Conservation (phyloP, 2,888 invertebrate genomes). For the Dolomedes plantarius region DNA sequence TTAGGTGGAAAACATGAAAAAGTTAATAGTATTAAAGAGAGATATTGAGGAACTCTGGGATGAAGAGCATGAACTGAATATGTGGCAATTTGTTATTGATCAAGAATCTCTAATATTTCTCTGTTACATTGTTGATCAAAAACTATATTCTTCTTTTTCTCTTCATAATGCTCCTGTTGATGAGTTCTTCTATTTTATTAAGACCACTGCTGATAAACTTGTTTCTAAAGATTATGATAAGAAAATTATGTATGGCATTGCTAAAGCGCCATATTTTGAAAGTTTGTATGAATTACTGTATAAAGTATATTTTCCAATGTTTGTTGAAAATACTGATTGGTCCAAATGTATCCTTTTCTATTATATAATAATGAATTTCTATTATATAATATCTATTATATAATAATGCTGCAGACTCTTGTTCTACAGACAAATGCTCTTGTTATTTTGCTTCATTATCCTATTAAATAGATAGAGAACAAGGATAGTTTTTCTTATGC, state of each 20-base stretch:
- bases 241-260: conserved; percentile 41
- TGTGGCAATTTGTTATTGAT: conserved; percentile 63
- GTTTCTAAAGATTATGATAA: conserved; percentile 12
- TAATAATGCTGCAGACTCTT: too few species aligned
- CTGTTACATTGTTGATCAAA: conserved; percentile 26
- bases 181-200: conserved; percentile 48
- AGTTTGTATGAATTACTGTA: conserved; percentile 32
- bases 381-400: too few species aligned
- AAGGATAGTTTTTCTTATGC: too few species aligned
- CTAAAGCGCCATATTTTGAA: conserved; percentile 46
- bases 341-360: conserved; percentile 65
- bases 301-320: conserved; percentile 44
- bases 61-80: conserved; percentile 49
- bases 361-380: too few species aligned
- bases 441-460: too few species aligned
- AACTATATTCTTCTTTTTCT: conserved; percentile 4
- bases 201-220: conserved; percentile 35
- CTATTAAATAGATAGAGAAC: too few species aligned
- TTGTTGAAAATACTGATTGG: conserved; percentile 41
- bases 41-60: conserved; percentile 37
- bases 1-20: conserved; percentile 59
- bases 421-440: too few species aligned
- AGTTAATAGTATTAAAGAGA: conserved; percentile 33
- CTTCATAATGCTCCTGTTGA: conserved; percentile 21
- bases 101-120: conserved; percentile 23